phyloP scores from a whole-genome alignment of 1,140 invertebrate species.

The Antheraea pernyi region DNA sequence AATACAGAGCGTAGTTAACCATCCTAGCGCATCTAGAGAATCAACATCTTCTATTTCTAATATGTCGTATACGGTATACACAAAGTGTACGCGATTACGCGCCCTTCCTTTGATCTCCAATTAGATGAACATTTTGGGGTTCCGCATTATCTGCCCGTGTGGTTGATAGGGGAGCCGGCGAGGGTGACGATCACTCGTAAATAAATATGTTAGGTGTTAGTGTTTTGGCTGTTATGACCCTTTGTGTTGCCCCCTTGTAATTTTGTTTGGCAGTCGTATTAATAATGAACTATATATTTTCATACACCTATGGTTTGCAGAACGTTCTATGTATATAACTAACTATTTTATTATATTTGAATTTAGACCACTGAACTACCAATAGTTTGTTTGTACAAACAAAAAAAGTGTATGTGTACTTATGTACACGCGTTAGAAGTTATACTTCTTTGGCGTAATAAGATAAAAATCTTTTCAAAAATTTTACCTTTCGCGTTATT shows the following conservation, averaged over 20 bases:
- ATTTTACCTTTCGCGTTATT: no score
- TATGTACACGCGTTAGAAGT: no score
- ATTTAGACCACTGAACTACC: no score
- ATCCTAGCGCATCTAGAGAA: background rate
- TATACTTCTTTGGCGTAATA: no score
- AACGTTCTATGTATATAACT: no score
- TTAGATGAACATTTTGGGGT: conserved; percentile 76
- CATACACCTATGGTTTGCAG: no score
- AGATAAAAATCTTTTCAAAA: no score
- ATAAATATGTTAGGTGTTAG: conserved; percentile 46
- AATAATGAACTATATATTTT: background rate
- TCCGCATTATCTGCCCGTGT: conserved; percentile 38
- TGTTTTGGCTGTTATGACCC: conserved; percentile 21
- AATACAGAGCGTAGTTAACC: background rate
- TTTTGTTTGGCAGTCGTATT: background rate
- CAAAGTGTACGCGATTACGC: conserved; percentile 64
- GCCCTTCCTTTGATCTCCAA: conserved; percentile 75
- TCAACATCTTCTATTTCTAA: background rate
- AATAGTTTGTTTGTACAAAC: no score
- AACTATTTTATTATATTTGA: no score
- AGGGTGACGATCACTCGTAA: conserved; percentile 43
- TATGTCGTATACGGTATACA: conserved; percentile 21
- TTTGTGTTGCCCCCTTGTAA: conserved; percentile 12
- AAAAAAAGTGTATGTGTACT: no score
- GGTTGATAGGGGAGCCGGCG: conserved; percentile 35